Base-by-base conservation (phyloP, 2,888 invertebrate species). In the Drosophila sordidula region DNA sequence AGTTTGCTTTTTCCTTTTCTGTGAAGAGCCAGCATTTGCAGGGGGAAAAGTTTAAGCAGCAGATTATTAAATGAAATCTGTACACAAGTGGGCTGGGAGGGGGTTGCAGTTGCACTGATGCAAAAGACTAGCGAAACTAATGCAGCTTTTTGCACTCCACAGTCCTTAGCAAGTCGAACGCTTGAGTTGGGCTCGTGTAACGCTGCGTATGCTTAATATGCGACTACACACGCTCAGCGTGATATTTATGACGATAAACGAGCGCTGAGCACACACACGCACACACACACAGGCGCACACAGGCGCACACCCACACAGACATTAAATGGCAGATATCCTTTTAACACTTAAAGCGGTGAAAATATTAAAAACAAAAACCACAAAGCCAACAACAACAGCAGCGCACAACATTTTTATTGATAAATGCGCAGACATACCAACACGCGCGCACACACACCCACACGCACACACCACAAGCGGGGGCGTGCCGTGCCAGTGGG, bases 311-410 rank as follows among this genome's bases (percentile, higher is more conserved):
- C 58, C 72, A 72, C 62, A 55, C 45, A 46, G 42, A 67, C 84
- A 78, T 68, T 88, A 87, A 89, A 87, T 80, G 78, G 78, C 76
- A 88, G 76, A 87, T 87, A 87, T 89, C 89, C 89, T 85, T 89
- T 89, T 88, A 89, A 87, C 90, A 89, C 84, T 88, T 87, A 89
- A 87, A 87, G 84, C 87, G 85, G 81, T 83, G 78, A 83, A 86
- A 84, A 79, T 86, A 79, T 86, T 84, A 81, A 82, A 89, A 82
- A 80, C 75, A 89, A 87, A 85, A 86, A 85, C 90, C 89, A 77
- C 90, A 89, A 87, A 89, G 80, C 80, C 89, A 87, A 85, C 86
- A 82, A 66, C 72, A 72, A 80, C 75, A 73, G 61, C 69, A 56
- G 57, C 34, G 42, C 63, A 75, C 65, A 80, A 77, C 57, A 80